phyloP scores from a whole-genome alignment of 1,140 invertebrate genomes.

The Diabrotica virgifera region DNA sequence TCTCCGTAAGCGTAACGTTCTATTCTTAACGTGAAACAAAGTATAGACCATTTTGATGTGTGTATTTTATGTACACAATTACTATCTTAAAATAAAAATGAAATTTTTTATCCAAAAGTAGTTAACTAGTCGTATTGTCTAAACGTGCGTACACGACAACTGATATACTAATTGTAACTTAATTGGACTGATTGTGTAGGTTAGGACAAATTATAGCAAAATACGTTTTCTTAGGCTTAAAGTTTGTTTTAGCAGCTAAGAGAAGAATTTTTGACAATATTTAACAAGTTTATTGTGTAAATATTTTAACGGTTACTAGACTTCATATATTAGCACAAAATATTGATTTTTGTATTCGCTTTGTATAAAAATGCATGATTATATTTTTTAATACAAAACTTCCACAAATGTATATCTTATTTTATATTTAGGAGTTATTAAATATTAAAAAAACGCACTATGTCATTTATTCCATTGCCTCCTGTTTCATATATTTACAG shows the following conservation, averaged over 20 bases:
- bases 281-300: neutral
- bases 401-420: neutral
- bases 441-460: neutral
- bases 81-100: too few species aligned
- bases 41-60: too few species aligned
- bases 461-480: neutral
- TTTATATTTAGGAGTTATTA: slow-evolving; percentile 10
- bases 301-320: neutral
- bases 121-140: too few species aligned
- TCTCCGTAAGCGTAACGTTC: too few species aligned
- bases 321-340: slow-evolving; percentile 11
- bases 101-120: too few species aligned
- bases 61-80: too few species aligned
- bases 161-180: neutral
- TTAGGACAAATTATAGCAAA: neutral
- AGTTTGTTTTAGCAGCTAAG: neutral
- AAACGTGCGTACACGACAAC: too few species aligned
- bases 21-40: too few species aligned
- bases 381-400: slow-evolving; percentile 16
- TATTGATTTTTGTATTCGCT: slow-evolving; percentile 14
- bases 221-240: neutral
- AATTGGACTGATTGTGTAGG: slow-evolving; percentile 5
- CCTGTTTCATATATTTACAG: neutral
- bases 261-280: neutral
- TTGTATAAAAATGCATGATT: slow-evolving; percentile 9